Conservation (phyloP, 64 coral and sea anemone species). For the Orbicella faveolata region DNA sequence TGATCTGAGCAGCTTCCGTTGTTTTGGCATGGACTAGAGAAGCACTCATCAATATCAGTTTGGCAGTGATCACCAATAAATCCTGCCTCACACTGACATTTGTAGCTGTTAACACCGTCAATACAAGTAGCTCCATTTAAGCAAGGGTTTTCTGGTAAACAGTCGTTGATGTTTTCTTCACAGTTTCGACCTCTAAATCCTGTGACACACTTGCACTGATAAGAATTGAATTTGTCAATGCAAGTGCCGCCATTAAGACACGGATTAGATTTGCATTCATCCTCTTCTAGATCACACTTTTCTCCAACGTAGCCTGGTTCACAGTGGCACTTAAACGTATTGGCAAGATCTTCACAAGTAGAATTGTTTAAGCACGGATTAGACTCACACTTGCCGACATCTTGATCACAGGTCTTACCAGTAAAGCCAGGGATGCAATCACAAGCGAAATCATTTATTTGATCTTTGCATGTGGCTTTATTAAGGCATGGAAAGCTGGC, state of each 20-base stretch:
- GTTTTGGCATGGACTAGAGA: slow-evolving; percentile 44
- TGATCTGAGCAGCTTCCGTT: slow-evolving; percentile 33
- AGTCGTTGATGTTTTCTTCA: slow-evolving; percentile 18
- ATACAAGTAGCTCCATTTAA: slow-evolving; percentile 5
- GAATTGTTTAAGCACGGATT: slow-evolving; percentile 51
- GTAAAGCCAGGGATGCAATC: too few relatives aligned
- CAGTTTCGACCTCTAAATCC: slow-evolving; percentile 63
- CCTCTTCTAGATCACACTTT: slow-evolving; percentile 47
- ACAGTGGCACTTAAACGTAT: slow-evolving; percentile 37
- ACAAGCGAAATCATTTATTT: too few relatives aligned
- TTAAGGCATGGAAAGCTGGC: too few relatives aligned
- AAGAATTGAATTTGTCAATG: slow-evolving; percentile 58
- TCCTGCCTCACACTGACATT: background rate
- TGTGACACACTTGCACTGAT: slow-evolving; percentile 49
- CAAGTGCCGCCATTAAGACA: slow-evolving; percentile 75
- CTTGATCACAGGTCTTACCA: background rate
- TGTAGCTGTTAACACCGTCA: slow-evolving; percentile 20
- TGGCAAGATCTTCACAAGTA: slow-evolving; percentile 46
- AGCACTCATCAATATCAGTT: slow-evolving; percentile 18
- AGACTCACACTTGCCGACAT: slow-evolving; percentile 50
- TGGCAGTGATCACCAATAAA: slow-evolving; percentile 13
- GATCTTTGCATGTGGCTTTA: too few relatives aligned
- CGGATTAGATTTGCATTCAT: slow-evolving; percentile 63
- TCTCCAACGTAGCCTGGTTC: slow-evolving; percentile 52
- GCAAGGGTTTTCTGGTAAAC: background rate